A percentile compares a stretch with the other conserved stretches of the same genome.
Evolutionary conservation across 2,888 invertebrate species (phyloP).

Genomic region (Hydroisotoma schaefferi): DNA sequence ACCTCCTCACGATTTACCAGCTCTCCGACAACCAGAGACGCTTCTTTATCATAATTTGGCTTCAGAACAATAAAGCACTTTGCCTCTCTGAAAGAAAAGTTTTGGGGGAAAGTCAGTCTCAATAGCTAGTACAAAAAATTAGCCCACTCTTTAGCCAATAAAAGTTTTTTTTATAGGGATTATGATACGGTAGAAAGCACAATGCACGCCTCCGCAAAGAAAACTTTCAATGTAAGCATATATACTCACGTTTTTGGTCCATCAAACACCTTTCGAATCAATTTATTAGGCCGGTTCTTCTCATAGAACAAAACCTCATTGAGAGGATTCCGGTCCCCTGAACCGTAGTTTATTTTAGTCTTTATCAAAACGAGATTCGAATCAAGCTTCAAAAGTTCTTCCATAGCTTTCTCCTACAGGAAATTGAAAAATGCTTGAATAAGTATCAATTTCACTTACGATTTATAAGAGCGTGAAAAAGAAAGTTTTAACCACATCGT

Average conservation of each 20-base stretch:
- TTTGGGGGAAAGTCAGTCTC: neutral
- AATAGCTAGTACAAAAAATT: no score
- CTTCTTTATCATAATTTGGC: no score
- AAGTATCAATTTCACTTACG: no score
- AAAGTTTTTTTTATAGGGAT: no score
- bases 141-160: no score
- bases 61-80: slow-evolving; percentile 21
- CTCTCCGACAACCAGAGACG: no score
- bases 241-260: slow-evolving; percentile 28
- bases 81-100: slow-evolving; percentile 16
- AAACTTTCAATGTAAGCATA: neutral
- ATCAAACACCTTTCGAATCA: slow-evolving; percentile 8
- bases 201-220: no score
- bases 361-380: slow-evolving; percentile 20
- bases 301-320: slow-evolving; percentile 33
- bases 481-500: no score
- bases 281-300: slow-evolving; percentile 21
- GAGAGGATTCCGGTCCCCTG: slow-evolving; percentile 34
- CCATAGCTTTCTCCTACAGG: slow-evolving; percentile 7
- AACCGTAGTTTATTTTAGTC: slow-evolving; percentile 38
- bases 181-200: no score
- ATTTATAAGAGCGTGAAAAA: no score
- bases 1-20: slow-evolving; percentile 12
- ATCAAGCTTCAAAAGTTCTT: slow-evolving; percentile 18
- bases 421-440: neutral